Percentiles rank a stretch among this genome's conserved stretches.
Conservation (phyloP, 2,888 invertebrate species). For the Caenorhabditis imperialis region DNA sequence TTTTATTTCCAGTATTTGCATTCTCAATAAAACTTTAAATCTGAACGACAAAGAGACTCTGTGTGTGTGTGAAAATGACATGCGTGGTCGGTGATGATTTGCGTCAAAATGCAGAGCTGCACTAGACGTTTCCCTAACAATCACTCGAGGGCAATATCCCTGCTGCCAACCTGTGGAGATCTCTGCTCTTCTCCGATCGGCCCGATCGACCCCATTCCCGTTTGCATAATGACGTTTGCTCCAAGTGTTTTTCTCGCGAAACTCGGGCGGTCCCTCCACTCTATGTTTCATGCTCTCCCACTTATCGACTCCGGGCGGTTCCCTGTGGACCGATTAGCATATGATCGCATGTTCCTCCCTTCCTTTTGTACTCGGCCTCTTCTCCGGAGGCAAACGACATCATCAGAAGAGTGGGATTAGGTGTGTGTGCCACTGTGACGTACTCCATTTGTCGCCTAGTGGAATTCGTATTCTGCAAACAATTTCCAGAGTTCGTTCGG, state of each 20-base stretch:
- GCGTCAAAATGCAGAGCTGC: constrained; percentile 34
- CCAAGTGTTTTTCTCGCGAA: constrained; percentile 10
- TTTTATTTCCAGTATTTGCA: no score
- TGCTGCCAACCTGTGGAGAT: no score
- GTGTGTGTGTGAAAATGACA: constrained; percentile 22
- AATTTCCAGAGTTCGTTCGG: not conserved
- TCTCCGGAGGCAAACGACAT: constrained; percentile 10
- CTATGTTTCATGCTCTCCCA: constrained; percentile 16
- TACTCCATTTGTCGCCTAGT: constrained; percentile 9
- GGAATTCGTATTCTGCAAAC: not conserved
- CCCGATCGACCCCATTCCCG: constrained; percentile 26
- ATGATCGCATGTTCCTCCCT: constrained; percentile 40
- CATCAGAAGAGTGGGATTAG: constrained; percentile 25
- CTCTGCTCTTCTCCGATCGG: constrained; percentile 13
- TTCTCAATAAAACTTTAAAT: no score
- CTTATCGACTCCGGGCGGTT: constrained; percentile 36
- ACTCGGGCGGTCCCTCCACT: constrained; percentile 9
- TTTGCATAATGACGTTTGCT: constrained; percentile 33
- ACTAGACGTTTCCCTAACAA: no score
- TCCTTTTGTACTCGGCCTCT: not conserved
- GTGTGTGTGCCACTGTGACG: constrained; percentile 8
- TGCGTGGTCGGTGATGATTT: constrained; percentile 31
- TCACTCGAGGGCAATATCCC: no score
- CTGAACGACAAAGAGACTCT: no score
- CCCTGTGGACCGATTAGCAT: constrained; percentile 41